Conservation (phyloP, 2,113 vertebrate species). For the Vireo altiloquus region DNA sequence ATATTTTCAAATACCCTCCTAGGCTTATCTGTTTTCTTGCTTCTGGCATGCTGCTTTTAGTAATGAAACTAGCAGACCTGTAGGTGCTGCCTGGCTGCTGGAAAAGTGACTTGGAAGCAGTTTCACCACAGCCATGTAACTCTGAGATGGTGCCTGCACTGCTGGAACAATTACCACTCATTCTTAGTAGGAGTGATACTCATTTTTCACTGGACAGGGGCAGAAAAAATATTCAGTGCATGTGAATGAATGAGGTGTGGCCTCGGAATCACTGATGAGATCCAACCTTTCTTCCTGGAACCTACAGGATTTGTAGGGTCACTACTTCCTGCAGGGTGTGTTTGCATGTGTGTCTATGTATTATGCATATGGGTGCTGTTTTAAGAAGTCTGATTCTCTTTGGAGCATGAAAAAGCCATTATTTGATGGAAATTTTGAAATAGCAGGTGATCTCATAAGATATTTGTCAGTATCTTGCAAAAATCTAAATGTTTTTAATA, state of each 20-base stretch:
- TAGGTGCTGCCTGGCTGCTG: not conserved
- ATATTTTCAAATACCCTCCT: slow-evolving; percentile 36
- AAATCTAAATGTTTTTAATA: not conserved
- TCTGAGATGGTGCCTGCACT: not conserved
- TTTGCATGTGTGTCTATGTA: not conserved
- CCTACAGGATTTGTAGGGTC: not conserved
- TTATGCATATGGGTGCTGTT: not conserved
- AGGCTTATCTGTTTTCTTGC: not conserved
- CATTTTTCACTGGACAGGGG: not conserved
- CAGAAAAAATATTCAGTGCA: not conserved
- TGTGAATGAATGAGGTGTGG: not conserved
- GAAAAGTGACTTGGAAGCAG: not conserved
- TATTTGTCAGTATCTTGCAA: not conserved
- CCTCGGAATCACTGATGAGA: not conserved
- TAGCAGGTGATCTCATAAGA: not conserved
- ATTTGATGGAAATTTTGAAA: not conserved
- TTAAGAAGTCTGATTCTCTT: not conserved
- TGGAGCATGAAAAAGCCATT: not conserved
- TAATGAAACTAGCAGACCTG: not conserved
- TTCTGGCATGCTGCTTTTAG: not conserved
- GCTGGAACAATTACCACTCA: not conserved
- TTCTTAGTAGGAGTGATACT: not conserved
- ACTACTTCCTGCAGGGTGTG: not conserved
- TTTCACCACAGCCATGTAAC: not conserved
- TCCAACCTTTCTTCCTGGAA: not conserved